Conservation (phyloP, 2,888 invertebrate genomes). For the Himalopsyche anomala region DNA sequence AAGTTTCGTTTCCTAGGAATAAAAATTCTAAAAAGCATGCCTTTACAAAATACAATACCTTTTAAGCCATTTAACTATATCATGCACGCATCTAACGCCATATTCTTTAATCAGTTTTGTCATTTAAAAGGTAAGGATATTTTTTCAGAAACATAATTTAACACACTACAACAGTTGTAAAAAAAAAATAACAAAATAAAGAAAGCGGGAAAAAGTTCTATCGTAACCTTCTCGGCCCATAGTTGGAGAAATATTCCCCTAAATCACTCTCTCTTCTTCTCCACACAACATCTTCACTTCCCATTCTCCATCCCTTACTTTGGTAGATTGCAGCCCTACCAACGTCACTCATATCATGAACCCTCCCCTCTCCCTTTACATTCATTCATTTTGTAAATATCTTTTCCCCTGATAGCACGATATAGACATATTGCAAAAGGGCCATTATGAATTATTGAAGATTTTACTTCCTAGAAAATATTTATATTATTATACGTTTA, state of each 20-base stretch:
- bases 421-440: slow-evolving; percentile 50
- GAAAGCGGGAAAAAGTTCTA: too few relatives aligned
- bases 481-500: not conserved
- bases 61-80: too few relatives aligned
- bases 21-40: too few relatives aligned
- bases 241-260: not conserved
- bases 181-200: too few relatives aligned
- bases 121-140: too few relatives aligned
- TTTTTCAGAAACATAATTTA: too few relatives aligned
- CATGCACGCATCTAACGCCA: too few relatives aligned
- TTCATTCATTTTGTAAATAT: slow-evolving; percentile 62
- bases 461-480: slow-evolving; percentile 9
- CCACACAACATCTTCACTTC: slow-evolving; percentile 26
- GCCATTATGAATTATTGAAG: slow-evolving; percentile 43
- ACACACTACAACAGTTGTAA: too few relatives aligned
- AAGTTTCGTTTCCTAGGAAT: too few relatives aligned
- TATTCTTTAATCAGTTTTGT: too few relatives aligned
- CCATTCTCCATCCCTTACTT: slow-evolving; percentile 46
- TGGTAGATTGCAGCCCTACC: slow-evolving; percentile 31
- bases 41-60: too few relatives aligned
- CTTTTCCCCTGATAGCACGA: slow-evolving; percentile 53
- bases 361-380: slow-evolving; percentile 25
- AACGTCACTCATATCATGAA: slow-evolving; percentile 55
- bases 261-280: slow-evolving; percentile 30
- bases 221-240: not conserved